Evolutionary conservation across 2,888 invertebrate species (phyloP).

Genomic region (Drosophila pegasa): DNA sequence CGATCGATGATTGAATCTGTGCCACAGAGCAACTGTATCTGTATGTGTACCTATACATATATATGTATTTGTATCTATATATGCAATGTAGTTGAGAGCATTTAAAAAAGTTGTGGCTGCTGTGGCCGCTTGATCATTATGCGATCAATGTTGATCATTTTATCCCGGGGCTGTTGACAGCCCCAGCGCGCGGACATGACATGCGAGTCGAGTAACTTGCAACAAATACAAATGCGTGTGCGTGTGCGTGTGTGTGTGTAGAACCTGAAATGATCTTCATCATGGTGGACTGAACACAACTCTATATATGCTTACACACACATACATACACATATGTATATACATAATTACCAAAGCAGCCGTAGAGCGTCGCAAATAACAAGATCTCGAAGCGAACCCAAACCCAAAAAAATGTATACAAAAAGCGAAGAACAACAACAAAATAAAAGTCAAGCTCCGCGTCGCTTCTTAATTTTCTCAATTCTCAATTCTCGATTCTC

Average conservation of each 20-base stretch:
- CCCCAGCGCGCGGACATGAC: constrained; percentile 83
- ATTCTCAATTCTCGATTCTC: constrained; percentile 54
- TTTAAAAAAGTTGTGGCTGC: constrained; percentile 62
- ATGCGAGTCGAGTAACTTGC: constrained; percentile 73
- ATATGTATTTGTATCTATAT: constrained; percentile 3
- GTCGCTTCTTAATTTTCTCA: constrained; percentile 73
- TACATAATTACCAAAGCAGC: constrained; percentile 75
- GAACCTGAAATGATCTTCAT: constrained; percentile 73
- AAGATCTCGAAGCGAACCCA: constrained; percentile 41
- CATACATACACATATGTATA: constrained; percentile 24
- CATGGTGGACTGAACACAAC: constrained; percentile 71
- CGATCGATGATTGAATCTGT: constrained; percentile 59
- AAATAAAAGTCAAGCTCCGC: constrained; percentile 37
- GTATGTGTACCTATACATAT: background rate
- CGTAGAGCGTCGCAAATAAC: constrained; percentile 56
- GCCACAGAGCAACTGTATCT: constrained; percentile 41
- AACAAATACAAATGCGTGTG: constrained; percentile 33
- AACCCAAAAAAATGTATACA: constrained; percentile 22
- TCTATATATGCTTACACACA: constrained; percentile 37
- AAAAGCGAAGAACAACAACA: constrained; percentile 6
- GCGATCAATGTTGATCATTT: constrained; percentile 84
- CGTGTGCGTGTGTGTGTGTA: constrained; percentile 8
- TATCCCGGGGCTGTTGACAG: constrained; percentile 84
- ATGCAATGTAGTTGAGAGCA: constrained; percentile 44
- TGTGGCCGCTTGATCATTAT: constrained; percentile 78